phyloP scores from a whole-genome alignment of 2,888 invertebrate species.

The Cephus sareptanus region DNA sequence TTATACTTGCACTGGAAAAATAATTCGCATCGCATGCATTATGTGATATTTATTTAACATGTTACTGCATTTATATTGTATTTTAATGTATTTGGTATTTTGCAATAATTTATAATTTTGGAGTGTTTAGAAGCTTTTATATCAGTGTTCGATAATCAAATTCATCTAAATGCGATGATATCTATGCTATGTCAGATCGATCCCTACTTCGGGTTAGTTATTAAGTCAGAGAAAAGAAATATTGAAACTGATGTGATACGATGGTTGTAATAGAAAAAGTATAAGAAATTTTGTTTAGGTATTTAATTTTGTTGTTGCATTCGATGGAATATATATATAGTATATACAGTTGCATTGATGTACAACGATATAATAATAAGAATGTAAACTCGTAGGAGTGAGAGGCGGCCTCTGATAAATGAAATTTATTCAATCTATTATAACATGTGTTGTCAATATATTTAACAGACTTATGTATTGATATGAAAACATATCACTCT shows the following conservation, averaged over 20 bases:
- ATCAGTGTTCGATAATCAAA: too few relatives aligned
- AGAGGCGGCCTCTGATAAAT: not conserved
- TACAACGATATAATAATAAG: not conserved
- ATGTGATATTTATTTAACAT: not conserved
- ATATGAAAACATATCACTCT: not conserved
- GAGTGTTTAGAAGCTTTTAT: too few relatives aligned
- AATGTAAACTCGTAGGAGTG: not conserved
- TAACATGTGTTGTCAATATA: not conserved
- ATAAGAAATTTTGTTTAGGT: not conserved
- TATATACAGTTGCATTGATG: not conserved
- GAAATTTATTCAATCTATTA: not conserved
- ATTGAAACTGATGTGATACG: not conserved
- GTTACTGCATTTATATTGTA: not conserved
- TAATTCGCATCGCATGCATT: not conserved
- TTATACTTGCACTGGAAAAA: not conserved
- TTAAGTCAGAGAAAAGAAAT: too few relatives aligned
- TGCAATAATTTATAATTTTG: too few relatives aligned
- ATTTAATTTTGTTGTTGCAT: not conserved
- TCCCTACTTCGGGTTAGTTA: too few relatives aligned
- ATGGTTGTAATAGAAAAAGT: not conserved
- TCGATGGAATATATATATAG: not conserved
- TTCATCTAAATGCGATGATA: too few relatives aligned
- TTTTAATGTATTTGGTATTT: not conserved
- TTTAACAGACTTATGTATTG: not conserved
- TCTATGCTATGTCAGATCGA: too few relatives aligned